These are phyloP conservation scores for Siniperca obscura DNA, from an alignment of 2,797 vertebrate species.

Conservation along the genomic window DNA sequence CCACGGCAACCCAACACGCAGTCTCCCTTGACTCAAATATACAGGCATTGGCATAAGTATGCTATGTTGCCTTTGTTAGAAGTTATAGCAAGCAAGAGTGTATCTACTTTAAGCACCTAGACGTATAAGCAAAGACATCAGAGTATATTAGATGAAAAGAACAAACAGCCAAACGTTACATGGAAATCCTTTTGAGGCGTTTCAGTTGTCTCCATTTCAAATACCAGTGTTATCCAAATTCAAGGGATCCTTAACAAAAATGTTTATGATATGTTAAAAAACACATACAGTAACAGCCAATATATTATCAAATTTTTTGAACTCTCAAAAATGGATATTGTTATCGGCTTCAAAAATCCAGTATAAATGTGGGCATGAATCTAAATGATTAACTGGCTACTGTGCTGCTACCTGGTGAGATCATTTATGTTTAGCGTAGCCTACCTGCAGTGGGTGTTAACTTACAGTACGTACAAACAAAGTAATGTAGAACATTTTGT, in stretches of 20 bases:
- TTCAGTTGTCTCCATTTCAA: not conserved
- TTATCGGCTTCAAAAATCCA: not conserved
- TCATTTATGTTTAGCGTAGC: not conserved
- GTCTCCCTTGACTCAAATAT: not conserved
- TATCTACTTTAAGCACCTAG: not conserved
- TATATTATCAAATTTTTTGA: not conserved
- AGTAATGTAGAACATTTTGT: conserved; percentile 5
- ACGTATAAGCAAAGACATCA: not conserved
- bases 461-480: not conserved
- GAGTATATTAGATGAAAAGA: not conserved
- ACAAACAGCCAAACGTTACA: not conserved
- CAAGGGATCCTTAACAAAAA: not conserved
- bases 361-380: not conserved
- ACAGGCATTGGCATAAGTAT: not conserved
- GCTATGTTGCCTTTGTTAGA: not conserved
- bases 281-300: not conserved
- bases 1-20: not conserved
- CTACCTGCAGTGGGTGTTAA: not conserved
- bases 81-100: not conserved
- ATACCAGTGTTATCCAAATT: not conserved
- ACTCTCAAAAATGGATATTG: too few relatives aligned
- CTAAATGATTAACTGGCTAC: not conserved
- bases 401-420: conserved; percentile 8
- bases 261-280: not conserved
- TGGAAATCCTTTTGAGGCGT: not conserved